Evolutionary conservation across 2,888 invertebrate genomes (phyloP), one percentile per base, ranked within the genome.

Genomic region (Cylindroiulus punctatus): DNA sequence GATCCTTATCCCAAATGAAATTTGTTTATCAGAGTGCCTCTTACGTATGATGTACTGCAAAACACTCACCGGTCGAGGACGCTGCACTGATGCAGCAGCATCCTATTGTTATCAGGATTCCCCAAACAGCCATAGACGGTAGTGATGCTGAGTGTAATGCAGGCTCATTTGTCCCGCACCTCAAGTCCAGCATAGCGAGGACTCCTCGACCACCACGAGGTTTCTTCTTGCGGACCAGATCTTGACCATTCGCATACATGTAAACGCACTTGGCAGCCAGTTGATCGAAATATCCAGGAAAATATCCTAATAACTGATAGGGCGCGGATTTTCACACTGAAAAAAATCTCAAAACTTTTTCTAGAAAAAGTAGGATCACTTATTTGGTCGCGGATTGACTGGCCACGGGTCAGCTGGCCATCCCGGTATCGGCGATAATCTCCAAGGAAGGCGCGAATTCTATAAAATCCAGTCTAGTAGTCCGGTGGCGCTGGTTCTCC

Each of bases 141-240:
- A 26, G 26, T 65, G 65, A 65, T 65, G 65, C 65, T 65, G 65
- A 22, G 65, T 26, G 65, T 26, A 65, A 22, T 26, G 65, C 65
- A 65, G 26, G 26, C 19, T 22, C 65, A 65, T 65, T n/a, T 26
- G 65, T 65, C 65, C 65, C 26, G 22, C 65, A 65, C 26, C 22
- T 65, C 65, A 65, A 65, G 65, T 65, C 65, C 65, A 22, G 65
- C 65, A 65, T 65, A 65, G n/a, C n/a, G n/a, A n/a, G n/a, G 65
- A n/a, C 12, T 26, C 22, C 65, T 65, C 26, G 65, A 65, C 65
- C 65, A 65, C 65, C 65, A 26, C 65, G 22, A 65, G 65, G 7
- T 65, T 65, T 65, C 65, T 65, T 22, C 22, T 65, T 65, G 7
- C 65, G 26, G 65, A 65, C 22, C n/a, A 65, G 65, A 65, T 65